A percentile compares a stretch with the other conserved stretches of the same genome.
These are phyloP conservation scores for Chymomyza amoena DNA, from an alignment of 2,888 invertebrate species.

Conservation along the genomic window DNA sequence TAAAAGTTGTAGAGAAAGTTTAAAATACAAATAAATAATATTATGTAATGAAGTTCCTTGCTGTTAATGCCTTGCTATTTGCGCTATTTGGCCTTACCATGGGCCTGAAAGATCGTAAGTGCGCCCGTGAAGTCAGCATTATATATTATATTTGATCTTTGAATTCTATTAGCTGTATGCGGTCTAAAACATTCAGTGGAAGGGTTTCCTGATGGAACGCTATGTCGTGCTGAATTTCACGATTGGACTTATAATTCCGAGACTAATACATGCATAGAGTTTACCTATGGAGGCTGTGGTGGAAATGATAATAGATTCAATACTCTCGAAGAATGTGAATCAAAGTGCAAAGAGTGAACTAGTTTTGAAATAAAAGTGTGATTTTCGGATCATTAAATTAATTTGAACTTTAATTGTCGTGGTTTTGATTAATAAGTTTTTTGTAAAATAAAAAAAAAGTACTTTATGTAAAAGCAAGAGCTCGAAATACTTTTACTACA, in stretches of 20 bases:
- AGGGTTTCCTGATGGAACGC: slow-evolving; percentile 25
- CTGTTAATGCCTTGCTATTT: slow-evolving; percentile 17
- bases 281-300: slow-evolving; percentile 33
- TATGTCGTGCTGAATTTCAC: slow-evolving; percentile 28
- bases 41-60: slow-evolving; percentile 30
- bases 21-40: neutral
- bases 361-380: neutral
- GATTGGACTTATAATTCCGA: slow-evolving; percentile 31
- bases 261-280: slow-evolving; percentile 26
- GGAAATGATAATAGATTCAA: slow-evolving; percentile 44
- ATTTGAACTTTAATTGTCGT: neutral
- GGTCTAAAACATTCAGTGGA: slow-evolving; percentile 16
- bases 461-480: too few species aligned
- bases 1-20: neutral
- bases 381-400: neutral
- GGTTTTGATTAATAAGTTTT: too few species aligned
- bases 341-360: slow-evolving; percentile 33
- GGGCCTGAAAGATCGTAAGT: slow-evolving; percentile 35
- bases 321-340: slow-evolving; percentile 20
- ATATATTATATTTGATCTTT: neutral
- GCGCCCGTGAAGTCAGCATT: neutral
- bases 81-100: slow-evolving; percentile 12
- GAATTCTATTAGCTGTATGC: slow-evolving; percentile 27
- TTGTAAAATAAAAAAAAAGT: too few species aligned
- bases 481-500: too few species aligned